phyloP scores from a whole-genome alignment of 2,888 invertebrate genomes.

The Tinea pellionella region DNA sequence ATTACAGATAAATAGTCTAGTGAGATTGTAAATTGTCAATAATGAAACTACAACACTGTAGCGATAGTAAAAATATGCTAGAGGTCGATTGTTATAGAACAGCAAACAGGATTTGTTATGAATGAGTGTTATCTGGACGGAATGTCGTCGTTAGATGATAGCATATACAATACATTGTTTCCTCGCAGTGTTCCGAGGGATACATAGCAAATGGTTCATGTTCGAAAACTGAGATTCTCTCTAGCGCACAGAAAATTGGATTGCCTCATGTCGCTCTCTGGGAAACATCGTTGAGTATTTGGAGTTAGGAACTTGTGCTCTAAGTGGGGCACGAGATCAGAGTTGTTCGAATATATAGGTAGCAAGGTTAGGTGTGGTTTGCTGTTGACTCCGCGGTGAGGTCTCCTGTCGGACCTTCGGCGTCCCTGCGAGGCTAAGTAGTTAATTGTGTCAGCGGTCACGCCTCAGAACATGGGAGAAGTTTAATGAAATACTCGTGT shows the following conservation, averaged over 20 bases:
- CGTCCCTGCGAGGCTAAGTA: constrained; percentile 29
- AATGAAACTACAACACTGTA: neutral
- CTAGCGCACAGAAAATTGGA: constrained; percentile 46
- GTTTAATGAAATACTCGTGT: constrained; percentile 33
- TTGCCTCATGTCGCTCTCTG: constrained; percentile 37
- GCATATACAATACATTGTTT: constrained; percentile 38
- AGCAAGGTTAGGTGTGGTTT: constrained; percentile 20
- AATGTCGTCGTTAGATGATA: constrained; percentile 21
- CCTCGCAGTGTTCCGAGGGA: constrained; percentile 27
- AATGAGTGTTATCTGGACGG: neutral
- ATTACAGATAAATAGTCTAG: no score
- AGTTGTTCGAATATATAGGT: constrained; percentile 4
- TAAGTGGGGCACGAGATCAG: neutral
- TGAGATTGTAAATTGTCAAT: neutral
- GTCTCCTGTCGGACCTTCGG: constrained; percentile 21
- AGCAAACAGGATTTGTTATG: neutral
- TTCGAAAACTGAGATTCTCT: constrained; percentile 31
- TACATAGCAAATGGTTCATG: constrained; percentile 33
- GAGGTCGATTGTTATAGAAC: neutral
- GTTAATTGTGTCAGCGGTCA: constrained; percentile 34
- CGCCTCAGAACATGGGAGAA: constrained; percentile 23
- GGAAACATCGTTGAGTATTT: constrained; percentile 14
- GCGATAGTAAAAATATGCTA: neutral
- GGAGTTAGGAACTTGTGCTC: neutral
- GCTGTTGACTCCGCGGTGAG: constrained; percentile 14